Evolutionary conservation across 2,113 vertebrate genomes (phyloP).

Genomic region (Centrocercus urophasianus): DNA sequence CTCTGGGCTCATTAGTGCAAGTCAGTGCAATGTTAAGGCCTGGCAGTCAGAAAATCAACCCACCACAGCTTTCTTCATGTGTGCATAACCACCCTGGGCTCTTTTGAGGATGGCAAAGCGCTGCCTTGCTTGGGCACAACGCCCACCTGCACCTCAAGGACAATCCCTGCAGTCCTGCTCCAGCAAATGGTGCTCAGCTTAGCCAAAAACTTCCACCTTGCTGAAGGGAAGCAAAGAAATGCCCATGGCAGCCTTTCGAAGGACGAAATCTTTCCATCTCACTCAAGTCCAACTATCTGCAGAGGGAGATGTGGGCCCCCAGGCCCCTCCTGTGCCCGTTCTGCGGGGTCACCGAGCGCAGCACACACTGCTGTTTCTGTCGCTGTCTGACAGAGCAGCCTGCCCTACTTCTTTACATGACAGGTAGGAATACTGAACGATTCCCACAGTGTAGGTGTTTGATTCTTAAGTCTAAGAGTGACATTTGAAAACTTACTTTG

Average conservation of each 20-base stretch:
- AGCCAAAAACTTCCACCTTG: background rate
- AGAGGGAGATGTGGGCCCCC: background rate
- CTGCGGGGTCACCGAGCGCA: fast-evolving
- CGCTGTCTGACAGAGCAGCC: background rate
- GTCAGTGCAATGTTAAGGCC: background rate
- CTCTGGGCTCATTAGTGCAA: background rate
- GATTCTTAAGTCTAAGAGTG: background rate
- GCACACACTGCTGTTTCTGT: background rate
- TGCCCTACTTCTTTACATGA: background rate
- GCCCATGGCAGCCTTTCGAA: background rate
- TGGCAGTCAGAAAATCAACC: background rate
- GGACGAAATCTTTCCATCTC: background rate
- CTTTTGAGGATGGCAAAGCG: background rate
- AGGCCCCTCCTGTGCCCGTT: background rate
- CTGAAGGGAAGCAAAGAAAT: background rate
- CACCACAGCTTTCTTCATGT: fast-evolving
- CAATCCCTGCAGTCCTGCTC: background rate
- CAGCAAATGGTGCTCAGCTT: fast-evolving
- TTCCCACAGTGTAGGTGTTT: background rate
- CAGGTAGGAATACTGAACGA: background rate
- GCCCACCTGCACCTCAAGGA: background rate
- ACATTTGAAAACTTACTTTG: background rate
- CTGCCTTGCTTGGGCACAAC: fast-evolving
- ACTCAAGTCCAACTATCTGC: fast-evolving
- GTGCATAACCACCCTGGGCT: fast-evolving